Base-by-base conservation (phyloP, 2,888 invertebrate genomes). In the Drosophila subquinaria region DNA sequence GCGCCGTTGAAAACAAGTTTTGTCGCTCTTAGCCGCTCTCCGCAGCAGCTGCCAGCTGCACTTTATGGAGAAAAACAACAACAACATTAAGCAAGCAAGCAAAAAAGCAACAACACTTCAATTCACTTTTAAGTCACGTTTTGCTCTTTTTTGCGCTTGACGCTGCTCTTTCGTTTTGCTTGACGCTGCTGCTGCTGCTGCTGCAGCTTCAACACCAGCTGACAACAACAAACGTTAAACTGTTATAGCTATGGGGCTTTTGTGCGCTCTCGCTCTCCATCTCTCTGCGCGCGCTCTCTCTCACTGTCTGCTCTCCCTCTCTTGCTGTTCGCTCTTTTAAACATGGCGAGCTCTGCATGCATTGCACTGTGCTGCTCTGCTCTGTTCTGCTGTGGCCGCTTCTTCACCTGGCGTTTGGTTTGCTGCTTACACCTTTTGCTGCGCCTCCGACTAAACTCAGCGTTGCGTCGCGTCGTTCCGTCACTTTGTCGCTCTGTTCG, bases 91-190 rank as follows among this genome's bases (percentile, higher is more conserved):
- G 45, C 40, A 42, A 53, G 40, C 45, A 63, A 20, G 35, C 52
- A 65, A 38, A 61, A 69, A 36, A 75, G 51, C 74, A 78, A 74
- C 66, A 70, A 62, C 65, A 77, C 69, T 71, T 69, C 86, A 87
- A 87, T 87, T 87, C 90, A 87, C 87, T 87, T 87, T 87, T 87
- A 79, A 86, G 86, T 85, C 88, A 89, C 89, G 86, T 88, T 86
- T 89, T 86, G 88, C 87, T 88, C 90, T 81, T 83, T 76, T 59
- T 77, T 89, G 74, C 57, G 78, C 65, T 73, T 76, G 76, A 38
- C 55, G 59, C 59, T 63, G 63, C 71, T 74, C 74, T 79, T 71
- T 73, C 61, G 67, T 15, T 68, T 17, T 53, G n/a, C 20, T 33
- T 33, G 52, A 50, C 42, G 62, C 27, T 30, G 27, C 27, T 30